Percentiles rank a stretch among this genome's conserved stretches.
Conservation (phyloP, 2,888 invertebrate genomes). For the Cistogaster globosa region DNA sequence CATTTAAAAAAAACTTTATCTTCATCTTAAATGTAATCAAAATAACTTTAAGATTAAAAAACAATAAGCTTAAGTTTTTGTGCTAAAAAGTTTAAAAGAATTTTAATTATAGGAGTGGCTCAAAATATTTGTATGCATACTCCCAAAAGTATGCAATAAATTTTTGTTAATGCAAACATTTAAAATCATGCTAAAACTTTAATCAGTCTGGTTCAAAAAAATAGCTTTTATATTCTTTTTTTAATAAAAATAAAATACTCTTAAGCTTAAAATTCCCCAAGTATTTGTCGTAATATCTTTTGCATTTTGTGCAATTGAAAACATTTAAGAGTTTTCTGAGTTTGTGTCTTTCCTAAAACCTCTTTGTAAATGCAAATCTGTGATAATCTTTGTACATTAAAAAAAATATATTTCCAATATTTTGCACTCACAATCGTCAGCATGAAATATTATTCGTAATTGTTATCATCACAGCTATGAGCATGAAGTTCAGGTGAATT, state of each 20-base stretch:
- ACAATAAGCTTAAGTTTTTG: not conserved
- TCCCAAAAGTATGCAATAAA: slow-evolving; percentile 49
- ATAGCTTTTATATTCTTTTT: not conserved
- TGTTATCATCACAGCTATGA: not conserved
- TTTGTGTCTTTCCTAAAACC: not conserved
- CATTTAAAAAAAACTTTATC: not conserved
- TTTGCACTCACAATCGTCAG: not conserved
- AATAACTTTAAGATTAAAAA: not conserved
- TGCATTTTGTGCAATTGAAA: slow-evolving; percentile 17
- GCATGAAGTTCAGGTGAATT: slow-evolving; percentile 7
- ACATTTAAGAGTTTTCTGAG: slow-evolving; percentile 50
- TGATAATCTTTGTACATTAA: slow-evolving; percentile 22
- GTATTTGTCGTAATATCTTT: slow-evolving; percentile 1
- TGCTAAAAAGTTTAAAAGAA: slow-evolving; percentile 31
- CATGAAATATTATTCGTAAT: slow-evolving; percentile 19
- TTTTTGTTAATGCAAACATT: not conserved
- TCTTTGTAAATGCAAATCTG: slow-evolving; percentile 23
- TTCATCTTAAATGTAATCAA: slow-evolving; percentile 2
- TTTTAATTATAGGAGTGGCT: slow-evolving; percentile 43
- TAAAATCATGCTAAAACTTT: slow-evolving; percentile 5
- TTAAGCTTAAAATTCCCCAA: slow-evolving; percentile 12
- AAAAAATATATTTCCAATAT: slow-evolving; percentile 14
- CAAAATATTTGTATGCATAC: slow-evolving; percentile 7
- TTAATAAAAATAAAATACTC: slow-evolving; percentile 12
- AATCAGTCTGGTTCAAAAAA: not conserved